These are phyloP conservation scores for Crocodylus rhombifer DNA, from an alignment of 2,797 vertebrate species.

Conservation along the genomic window DNA sequence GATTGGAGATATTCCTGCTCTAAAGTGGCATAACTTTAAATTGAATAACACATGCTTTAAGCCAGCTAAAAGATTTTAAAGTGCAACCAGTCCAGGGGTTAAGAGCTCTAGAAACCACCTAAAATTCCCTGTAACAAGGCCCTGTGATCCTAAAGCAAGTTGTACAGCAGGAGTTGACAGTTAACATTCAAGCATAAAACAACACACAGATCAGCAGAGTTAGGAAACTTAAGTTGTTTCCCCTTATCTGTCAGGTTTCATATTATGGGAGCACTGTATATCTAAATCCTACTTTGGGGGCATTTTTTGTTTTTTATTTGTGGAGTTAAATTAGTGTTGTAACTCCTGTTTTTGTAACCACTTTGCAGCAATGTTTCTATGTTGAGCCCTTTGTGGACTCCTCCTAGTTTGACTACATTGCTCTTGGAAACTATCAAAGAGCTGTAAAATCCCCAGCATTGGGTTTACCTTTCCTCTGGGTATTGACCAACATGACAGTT, in stretches of 20 bases:
- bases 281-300: constrained; percentile 11
- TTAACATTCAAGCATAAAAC: constrained; percentile 12
- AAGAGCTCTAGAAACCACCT: too few species aligned
- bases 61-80: too few species aligned
- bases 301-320: background rate
- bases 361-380: constrained; percentile 46
- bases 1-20: too few species aligned
- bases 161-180: constrained; percentile 4
- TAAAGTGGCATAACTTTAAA: too few species aligned
- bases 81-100: too few species aligned
- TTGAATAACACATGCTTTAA: too few species aligned
- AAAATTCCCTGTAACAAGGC: too few species aligned
- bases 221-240: constrained; percentile 41
- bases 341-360: constrained; percentile 36
- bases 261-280: background rate
- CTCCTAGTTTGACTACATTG: constrained; percentile 60
- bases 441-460: constrained; percentile 36
- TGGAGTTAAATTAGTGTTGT: constrained; percentile 47
- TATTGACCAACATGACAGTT: constrained; percentile 57
- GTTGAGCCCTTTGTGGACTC: constrained; percentile 47
- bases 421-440: constrained; percentile 62
- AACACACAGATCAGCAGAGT: constrained; percentile 28
- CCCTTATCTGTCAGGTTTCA: constrained; percentile 41
- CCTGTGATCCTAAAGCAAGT: background rate
- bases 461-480: constrained; percentile 64